Percentiles rank a stretch among this genome's conserved stretches.
Conservation (phyloP, 35 echinoderm and acorn worm genomes). For the Eucidaris tribuloides region DNA sequence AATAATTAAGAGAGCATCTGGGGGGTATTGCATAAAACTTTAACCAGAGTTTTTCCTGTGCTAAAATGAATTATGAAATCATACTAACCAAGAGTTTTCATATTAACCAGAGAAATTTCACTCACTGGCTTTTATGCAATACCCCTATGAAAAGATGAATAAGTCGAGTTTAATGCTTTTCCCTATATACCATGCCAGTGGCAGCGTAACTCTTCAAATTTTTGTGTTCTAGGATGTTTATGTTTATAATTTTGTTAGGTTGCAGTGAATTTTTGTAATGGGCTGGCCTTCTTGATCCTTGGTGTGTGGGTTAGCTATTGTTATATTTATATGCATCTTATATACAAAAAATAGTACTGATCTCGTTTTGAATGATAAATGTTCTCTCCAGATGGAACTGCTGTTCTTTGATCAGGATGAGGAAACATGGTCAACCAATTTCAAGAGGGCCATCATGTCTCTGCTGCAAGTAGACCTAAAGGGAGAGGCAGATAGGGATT, state of each 20-base stretch:
- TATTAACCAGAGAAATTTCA: too few relatives aligned
- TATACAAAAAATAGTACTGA: background rate
- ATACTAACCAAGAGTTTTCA: too few relatives aligned
- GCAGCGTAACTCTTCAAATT: too few relatives aligned
- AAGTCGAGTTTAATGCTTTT: too few relatives aligned
- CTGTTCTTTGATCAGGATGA: background rate
- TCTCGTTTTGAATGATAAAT: background rate
- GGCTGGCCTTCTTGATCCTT: background rate
- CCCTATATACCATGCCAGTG: too few relatives aligned
- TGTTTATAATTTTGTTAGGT: background rate
- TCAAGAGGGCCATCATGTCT: constrained; percentile 36
- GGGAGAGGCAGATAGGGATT: constrained; percentile 7
- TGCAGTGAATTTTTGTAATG: background rate
- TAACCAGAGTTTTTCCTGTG: too few relatives aligned
- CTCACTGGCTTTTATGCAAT: too few relatives aligned
- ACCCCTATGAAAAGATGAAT: too few relatives aligned
- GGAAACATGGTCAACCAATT: constrained; percentile 23
- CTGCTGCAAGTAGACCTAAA: constrained; percentile 28
- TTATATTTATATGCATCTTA: background rate
- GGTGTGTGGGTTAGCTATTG: background rate
- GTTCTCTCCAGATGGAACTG: background rate
- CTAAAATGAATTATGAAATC: too few relatives aligned
- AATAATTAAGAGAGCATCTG: too few relatives aligned
- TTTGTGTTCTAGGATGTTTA: background rate
- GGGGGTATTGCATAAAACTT: too few relatives aligned